Evolutionary conservation across 2,797 vertebrate genomes (phyloP), one percentile per base, ranked within the genome.

Genomic region (Galaxias olidus): DNA sequence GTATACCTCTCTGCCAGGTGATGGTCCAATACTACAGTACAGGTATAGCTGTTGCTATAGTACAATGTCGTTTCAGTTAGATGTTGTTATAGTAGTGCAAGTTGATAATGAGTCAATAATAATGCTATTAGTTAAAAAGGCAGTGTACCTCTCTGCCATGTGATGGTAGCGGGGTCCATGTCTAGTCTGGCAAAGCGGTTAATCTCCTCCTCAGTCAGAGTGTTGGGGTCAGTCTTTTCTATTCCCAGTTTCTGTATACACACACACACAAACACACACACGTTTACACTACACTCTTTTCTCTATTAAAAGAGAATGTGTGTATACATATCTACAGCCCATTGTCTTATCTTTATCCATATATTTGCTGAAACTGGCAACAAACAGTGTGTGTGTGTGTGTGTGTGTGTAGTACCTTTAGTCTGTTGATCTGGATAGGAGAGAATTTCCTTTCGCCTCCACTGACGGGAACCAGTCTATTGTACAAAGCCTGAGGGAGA

Each of bases 1-100:
- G 30, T 30, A 4, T 90, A 98, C 98, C 98, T 96, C 98, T 94
- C 68, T 98, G 95, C 98, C 98, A 99, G 0, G 97, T 99, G 79
- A 99, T 90, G 4, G 93, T 89, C n/a, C n/a, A n/a, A n/a, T n/a
- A n/a, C n/a, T n/a, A n/a, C n/a, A n/a, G n/a, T n/a, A n/a, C n/a
- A n/a, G n/a, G n/a, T n/a, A n/a, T n/a, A n/a, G n/a, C 30, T 30
- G 6, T 6, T 30, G 3, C 30, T 30, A 30, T 30, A 30, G 6
- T 30, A 30, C 3, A 2, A 30, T 30, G 30, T 30, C 2, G 30
- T 2, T 30, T 30, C 6, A 30, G 30, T 6, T 30, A 30, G 2
- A 30, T 30, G 30, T 30, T 30, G 30, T 30, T 30, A 2, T 6
- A 30, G 30, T 30, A 30, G 30, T 30, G 30, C 30, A 30, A 30